Conservation (phyloP, 2,797 vertebrate genomes). For the Todus mexicanus region DNA sequence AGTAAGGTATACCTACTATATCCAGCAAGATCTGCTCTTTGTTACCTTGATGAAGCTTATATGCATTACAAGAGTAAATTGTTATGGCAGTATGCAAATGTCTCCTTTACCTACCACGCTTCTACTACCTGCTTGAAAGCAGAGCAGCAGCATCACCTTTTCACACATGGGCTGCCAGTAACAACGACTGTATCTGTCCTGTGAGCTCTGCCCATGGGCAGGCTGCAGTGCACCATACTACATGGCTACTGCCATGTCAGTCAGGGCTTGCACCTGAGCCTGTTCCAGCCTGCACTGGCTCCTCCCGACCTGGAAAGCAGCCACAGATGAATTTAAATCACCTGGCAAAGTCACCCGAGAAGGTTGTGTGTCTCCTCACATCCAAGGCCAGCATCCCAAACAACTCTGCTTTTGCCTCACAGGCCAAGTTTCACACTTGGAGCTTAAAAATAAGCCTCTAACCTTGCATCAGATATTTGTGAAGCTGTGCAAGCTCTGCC, state of each 20-base stretch:
- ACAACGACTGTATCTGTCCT: fast-evolving
- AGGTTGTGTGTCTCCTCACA: background rate
- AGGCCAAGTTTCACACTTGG: constrained; percentile 35
- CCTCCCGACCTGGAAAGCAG: background rate
- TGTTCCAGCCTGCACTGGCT: background rate
- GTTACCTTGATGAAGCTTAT: background rate
- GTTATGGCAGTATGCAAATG: background rate
- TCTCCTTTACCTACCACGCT: fast-evolving
- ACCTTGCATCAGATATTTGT: background rate
- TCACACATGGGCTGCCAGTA: background rate
- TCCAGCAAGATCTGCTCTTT: background rate
- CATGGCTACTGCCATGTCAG: background rate
- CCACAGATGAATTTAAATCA: background rate
- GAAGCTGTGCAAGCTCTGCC: background rate
- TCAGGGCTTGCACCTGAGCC: background rate
- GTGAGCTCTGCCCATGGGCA: background rate
- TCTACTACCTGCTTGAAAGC: background rate
- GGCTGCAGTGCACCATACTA: background rate
- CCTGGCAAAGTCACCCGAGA: background rate
- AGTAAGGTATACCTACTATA: background rate
- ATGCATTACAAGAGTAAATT: fast-evolving
- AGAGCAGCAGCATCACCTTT: background rate
- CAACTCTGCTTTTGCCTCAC: constrained; percentile 7
- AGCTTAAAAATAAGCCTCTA: background rate
- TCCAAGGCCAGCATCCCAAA: background rate